These are phyloP conservation scores for Trichogramma evanescens DNA, from an alignment of 2,888 invertebrate genomes.

Conservation along the genomic window DNA sequence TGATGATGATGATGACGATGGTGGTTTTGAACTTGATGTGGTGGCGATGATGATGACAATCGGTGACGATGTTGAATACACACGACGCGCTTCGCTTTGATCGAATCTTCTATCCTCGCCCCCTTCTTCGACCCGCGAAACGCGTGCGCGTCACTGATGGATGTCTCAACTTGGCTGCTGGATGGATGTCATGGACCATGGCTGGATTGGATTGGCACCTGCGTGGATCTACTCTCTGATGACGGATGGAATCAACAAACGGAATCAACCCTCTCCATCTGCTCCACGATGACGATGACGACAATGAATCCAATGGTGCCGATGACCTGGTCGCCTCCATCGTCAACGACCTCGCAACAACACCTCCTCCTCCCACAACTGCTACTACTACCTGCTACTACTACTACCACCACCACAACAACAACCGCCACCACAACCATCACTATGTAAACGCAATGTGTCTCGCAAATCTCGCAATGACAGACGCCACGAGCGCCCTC, in stretches of 20 bases:
- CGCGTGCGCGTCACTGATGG: background rate
- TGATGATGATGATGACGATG: slow-evolving; percentile 33
- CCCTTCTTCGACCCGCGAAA: slow-evolving; percentile 1
- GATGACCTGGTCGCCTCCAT: slow-evolving; percentile 24
- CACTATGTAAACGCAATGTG: slow-evolving; percentile 7
- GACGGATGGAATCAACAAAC: slow-evolving; percentile 12
- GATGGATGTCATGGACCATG: slow-evolving; percentile 16
- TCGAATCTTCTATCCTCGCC: slow-evolving; percentile 32
- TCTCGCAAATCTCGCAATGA: slow-evolving; percentile 31
- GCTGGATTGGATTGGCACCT: slow-evolving; percentile 19
- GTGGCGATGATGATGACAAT: slow-evolving; percentile 17
- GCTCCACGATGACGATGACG: slow-evolving; percentile 39
- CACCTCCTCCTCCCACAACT: background rate
- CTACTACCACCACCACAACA: background rate
- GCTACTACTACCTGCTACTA: background rate
- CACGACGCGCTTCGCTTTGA: slow-evolving; percentile 27
- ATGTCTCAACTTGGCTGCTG: slow-evolving; percentile 16
- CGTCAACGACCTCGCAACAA: slow-evolving; percentile 36
- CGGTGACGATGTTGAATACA: background rate
- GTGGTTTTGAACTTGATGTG: slow-evolving; percentile 23
- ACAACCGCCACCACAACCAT: background rate
- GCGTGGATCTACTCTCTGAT: slow-evolving; percentile 10
- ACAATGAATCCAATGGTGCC: slow-evolving; percentile 30
- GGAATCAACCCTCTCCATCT: slow-evolving; percentile 10
- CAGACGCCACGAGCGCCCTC: slow-evolving; percentile 84